Conservation (phyloP, 2,888 invertebrate genomes). For the Mellilla xanthometata region DNA sequence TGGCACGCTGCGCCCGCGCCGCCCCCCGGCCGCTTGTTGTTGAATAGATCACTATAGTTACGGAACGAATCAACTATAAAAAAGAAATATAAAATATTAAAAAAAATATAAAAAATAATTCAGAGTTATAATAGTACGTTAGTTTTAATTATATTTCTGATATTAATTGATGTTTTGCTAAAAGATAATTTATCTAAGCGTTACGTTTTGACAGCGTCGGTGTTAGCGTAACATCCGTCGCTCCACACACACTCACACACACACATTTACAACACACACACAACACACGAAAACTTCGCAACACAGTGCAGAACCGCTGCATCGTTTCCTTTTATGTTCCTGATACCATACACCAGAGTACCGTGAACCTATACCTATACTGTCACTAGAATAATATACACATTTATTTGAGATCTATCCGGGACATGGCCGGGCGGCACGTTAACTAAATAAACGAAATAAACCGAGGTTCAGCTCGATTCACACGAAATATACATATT, state of each 20-base stretch:
- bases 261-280: too few species aligned
- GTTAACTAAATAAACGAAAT: too few species aligned
- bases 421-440: too few species aligned
- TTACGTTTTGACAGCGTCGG: slow-evolving; percentile 63
- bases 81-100: slow-evolving; percentile 40
- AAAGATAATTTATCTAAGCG: slow-evolving; percentile 77
- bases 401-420: too few species aligned
- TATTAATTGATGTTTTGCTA: slow-evolving; percentile 81
- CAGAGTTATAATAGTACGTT: slow-evolving; percentile 77
- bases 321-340: slow-evolving; percentile 48
- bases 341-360: slow-evolving; percentile 32
- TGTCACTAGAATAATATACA: slow-evolving; percentile 18
- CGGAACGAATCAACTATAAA: slow-evolving; percentile 64
- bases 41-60: slow-evolving; percentile 68
- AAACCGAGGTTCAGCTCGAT: too few species aligned
- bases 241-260: slow-evolving; percentile 28
- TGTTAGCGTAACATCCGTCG: slow-evolving; percentile 44
- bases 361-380: slow-evolving; percentile 31
- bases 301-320: slow-evolving; percentile 33
- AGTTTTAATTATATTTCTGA: slow-evolving; percentile 81
- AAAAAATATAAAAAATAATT: slow-evolving; percentile 46
- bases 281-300: slow-evolving; percentile 24
- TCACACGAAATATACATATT: too few species aligned
- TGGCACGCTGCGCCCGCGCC: slow-evolving; percentile 50
- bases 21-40: slow-evolving; percentile 50